These are phyloP conservation scores for Chiridota heheva DNA, from an alignment of 35 echinoderm and acorn worm genomes.

Conservation along the genomic window DNA sequence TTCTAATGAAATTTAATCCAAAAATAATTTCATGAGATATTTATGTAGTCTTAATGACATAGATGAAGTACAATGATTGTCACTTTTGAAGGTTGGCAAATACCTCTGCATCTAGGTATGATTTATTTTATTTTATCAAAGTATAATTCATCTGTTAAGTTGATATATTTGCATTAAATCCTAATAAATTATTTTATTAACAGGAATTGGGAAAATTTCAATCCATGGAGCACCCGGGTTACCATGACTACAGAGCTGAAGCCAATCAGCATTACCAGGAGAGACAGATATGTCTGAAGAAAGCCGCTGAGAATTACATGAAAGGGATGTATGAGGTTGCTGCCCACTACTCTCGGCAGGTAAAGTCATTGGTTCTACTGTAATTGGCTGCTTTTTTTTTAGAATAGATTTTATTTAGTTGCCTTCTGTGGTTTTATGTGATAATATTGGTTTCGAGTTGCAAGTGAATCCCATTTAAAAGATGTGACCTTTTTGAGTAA, in stretches of 20 bases:
- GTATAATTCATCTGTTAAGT: no score
- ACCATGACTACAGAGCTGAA: conserved; percentile 85
- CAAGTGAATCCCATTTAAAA: not conserved
- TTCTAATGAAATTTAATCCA: no score
- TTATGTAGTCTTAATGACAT: no score
- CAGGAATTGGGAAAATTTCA: conserved; percentile 44
- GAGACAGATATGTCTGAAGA: conserved; percentile 77
- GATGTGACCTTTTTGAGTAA: not conserved
- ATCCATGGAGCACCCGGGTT: conserved; percentile 67
- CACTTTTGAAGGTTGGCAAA: no score
- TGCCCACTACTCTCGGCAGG: conserved; percentile 70
- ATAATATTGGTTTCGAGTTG: not conserved
- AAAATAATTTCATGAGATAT: no score
- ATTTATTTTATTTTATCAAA: no score
- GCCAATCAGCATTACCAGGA: conserved; percentile 70
- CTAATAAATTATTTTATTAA: no score
- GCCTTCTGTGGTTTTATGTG: not conserved
- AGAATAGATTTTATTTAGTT: not conserved
- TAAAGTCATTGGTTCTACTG: not conserved
- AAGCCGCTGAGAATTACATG: conserved; percentile 76
- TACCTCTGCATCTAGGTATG: no score
- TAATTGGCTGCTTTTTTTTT: not conserved
- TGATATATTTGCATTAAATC: no score
- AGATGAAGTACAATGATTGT: no score
- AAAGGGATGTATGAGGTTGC: conserved; percentile 59